A percentile compares a stretch with the other conserved stretches of the same genome.
Conservation (phyloP, 2,888 invertebrate species). For the Salticus scenicus region DNA sequence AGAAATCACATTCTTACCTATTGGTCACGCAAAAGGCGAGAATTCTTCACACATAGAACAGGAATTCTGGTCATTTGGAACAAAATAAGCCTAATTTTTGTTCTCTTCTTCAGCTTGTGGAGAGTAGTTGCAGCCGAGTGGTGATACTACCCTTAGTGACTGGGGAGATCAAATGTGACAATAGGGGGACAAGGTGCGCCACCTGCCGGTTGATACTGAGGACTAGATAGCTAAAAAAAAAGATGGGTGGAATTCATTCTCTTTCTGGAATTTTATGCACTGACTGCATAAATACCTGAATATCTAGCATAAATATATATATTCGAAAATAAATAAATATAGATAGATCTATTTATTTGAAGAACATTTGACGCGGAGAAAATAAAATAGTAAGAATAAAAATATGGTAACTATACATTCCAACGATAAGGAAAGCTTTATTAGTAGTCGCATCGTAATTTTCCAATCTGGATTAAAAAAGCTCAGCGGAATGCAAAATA, state of each 20-base stretch:
- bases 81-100: conserved; percentile 43
- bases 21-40: not conserved
- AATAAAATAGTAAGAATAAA: no score
- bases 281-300: not conserved
- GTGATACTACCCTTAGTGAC: conserved; percentile 63
- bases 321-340: no score
- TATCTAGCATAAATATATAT: not conserved
- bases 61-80: not conserved
- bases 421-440: no score
- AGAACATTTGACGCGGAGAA: no score
- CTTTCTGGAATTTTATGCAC: not conserved
- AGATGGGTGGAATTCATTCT: not conserved
- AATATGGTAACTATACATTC: no score
- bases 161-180: conserved; percentile 63
- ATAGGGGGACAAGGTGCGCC: conserved; percentile 46
- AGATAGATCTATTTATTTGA: no score
- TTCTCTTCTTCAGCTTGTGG: conserved; percentile 9
- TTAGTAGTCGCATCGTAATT: no score
- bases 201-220: conserved; percentile 38
- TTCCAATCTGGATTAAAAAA: no score
- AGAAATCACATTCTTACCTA: not conserved
- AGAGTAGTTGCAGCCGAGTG: conserved; percentile 49
- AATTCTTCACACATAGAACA: not conserved
- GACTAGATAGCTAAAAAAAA: not conserved
- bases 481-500: no score